Conservation (phyloP, 2,888 invertebrate species). For the Plebejus argus region DNA sequence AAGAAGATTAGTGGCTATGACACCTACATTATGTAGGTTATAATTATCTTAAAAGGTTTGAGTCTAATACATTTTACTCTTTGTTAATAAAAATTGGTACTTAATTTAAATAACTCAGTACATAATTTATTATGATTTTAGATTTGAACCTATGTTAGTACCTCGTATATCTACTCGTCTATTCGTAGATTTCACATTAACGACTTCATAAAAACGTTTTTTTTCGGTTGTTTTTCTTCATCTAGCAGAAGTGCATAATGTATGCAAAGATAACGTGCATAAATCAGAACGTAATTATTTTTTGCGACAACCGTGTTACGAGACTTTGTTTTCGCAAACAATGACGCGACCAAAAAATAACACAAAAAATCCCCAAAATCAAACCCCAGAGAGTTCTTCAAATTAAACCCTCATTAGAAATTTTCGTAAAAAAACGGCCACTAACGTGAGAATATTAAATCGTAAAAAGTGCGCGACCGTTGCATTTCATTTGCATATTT, state of each 20-base stretch:
- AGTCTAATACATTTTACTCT: no score
- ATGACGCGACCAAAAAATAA: conserved; percentile 58
- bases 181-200: background rate
- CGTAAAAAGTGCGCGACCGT: conserved; percentile 60
- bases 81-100: no score
- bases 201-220: background rate
- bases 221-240: background rate
- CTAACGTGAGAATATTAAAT: conserved; percentile 80
- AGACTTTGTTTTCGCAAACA: conserved; percentile 78
- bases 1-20: no score
- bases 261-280: conserved; percentile 53
- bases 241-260: conserved; percentile 30
- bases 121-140: no score
- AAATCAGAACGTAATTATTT: conserved; percentile 76
- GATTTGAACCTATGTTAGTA: no score
- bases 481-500: conserved; percentile 70
- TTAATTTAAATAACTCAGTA: no score
- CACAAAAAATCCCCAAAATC: conserved; percentile 56
- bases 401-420: conserved; percentile 79
- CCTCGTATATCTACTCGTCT: no score
- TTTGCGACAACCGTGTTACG: conserved; percentile 77
- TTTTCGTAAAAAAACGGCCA: conserved; percentile 60
- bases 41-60: no score
- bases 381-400: conserved; percentile 80
- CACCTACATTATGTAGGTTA: no score